A percentile compares a stretch with the other conserved stretches of the same genome.
Conservation (phyloP, 1,140 invertebrate genomes). For the Achatina immaculata region DNA sequence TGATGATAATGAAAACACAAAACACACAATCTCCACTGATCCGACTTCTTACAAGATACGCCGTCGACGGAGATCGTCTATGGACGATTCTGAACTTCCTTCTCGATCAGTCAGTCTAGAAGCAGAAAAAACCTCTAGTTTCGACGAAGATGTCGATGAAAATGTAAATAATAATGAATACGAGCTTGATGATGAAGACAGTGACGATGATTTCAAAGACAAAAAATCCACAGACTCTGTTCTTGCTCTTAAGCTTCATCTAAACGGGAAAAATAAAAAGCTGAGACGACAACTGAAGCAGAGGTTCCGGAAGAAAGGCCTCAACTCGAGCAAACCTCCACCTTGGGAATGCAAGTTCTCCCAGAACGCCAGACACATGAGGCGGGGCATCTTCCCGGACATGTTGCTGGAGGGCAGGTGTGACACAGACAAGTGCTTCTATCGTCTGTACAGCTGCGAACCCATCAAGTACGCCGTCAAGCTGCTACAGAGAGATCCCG, state of each 20-base stretch:
- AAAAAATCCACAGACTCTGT: constrained; percentile 25
- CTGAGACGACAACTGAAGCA: constrained; percentile 47
- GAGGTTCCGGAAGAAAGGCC: constrained; percentile 46
- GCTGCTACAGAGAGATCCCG: constrained; percentile 55
- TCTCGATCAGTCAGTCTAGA: background rate
- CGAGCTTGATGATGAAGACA: background rate
- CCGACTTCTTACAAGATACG: constrained; percentile 39
- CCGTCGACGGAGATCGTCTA: constrained; percentile 37
- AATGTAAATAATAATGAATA: background rate
- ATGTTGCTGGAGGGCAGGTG: constrained; percentile 53
- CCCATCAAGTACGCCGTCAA: constrained; percentile 55
- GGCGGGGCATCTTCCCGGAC: constrained; percentile 52
- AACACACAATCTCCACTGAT: background rate
- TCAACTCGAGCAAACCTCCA: constrained; percentile 42
- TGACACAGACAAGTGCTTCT: constrained; percentile 56
- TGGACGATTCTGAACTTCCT: constrained; percentile 4
- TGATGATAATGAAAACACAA: background rate
- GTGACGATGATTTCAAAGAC: background rate
- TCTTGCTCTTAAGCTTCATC: constrained; percentile 24
- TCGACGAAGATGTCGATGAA: background rate
- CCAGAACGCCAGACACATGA: constrained; percentile 42
- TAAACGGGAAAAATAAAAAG: constrained; percentile 48
- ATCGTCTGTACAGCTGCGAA: constrained; percentile 56
- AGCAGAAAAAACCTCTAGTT: background rate
- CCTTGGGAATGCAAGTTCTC: constrained; percentile 59